Evolutionary conservation across 2,888 invertebrate genomes (phyloP), one percentile per base, ranked within the genome.

Genomic region (Crioceris asparagi): DNA sequence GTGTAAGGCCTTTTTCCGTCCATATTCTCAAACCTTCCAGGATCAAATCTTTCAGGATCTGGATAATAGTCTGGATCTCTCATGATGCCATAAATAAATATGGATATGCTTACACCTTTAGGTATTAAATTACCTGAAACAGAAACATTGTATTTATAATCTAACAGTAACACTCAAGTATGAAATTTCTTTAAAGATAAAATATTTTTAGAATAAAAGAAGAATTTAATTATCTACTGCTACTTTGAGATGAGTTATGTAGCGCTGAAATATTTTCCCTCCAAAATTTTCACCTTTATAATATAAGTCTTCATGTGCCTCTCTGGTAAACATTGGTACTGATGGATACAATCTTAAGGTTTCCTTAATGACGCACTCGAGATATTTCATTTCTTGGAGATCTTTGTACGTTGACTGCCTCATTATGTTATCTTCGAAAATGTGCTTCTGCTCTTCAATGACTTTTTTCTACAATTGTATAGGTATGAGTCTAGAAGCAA

Each of bases 41-140:
- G 49, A 29, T 41, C 34, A 19, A 50, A 48, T 25, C 37, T 44
- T 14, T 47, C 44, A 2, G 49, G 49, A 14, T 50, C 38, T 2
- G 35, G 32, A 31, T 41, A 50, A 30, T 43, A 32, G 11, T 43
- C 36, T 12, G 44, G 45, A 36, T 48, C 44, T 6, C 43, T 39
- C 16, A 41, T 39, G 7, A 44, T 35, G 10, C 40, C 44, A 29
- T 43, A 41, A 16, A 19, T 26, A 18, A 27, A 37, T n/a, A 72
- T 45, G 2, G 62, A 55, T 0, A 69, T 40, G 1, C 64, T 57
- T 1, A 65, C 61, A 3, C 65, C 60, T 38, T 62, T 61, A 1
- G 64, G 57, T 11, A 51, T 53, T 17, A 42, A 38, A 16, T 44
- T 46, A 27, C 42, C 50, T 34, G 16, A 11, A 27, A 27, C 15